Conservation (phyloP, 2,113 vertebrate species). For the Atrichornis clamosus region DNA sequence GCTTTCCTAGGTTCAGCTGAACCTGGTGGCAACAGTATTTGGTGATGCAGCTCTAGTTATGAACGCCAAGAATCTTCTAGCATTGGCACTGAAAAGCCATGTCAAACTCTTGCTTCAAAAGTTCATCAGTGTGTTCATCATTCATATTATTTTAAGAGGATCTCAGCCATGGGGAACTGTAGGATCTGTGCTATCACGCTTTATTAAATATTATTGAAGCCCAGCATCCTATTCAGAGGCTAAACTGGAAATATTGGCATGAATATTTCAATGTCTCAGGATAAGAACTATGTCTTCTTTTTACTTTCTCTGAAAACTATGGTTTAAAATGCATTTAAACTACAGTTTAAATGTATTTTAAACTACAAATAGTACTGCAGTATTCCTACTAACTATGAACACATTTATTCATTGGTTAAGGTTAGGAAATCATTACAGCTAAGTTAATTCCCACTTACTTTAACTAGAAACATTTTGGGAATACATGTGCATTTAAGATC, state of each 20-base stretch:
- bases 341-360: too few relatives aligned
- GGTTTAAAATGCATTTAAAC: not conserved
- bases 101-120: not conserved
- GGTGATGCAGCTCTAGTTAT: not conserved
- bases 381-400: too few relatives aligned
- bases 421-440: not conserved
- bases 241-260: not conserved
- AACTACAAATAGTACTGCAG: too few relatives aligned
- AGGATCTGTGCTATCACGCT: not conserved
- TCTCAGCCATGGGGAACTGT: not conserved
- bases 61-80: not conserved
- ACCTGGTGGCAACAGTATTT: not conserved
- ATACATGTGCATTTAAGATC: not conserved
- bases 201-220: not conserved
- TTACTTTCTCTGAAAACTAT: not conserved
- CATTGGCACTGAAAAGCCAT: not conserved
- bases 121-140: not conserved
- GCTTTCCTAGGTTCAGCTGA: not conserved
- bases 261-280: not conserved
- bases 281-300: not conserved
- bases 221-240: not conserved
- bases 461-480: not conserved
- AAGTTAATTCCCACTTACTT: not conserved
- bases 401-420: not conserved
- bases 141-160: not conserved